Percentiles rank a stretch among this genome's conserved stretches.
Conservation (phyloP, 2,888 invertebrate genomes). For the Nomada ruficornis region DNA sequence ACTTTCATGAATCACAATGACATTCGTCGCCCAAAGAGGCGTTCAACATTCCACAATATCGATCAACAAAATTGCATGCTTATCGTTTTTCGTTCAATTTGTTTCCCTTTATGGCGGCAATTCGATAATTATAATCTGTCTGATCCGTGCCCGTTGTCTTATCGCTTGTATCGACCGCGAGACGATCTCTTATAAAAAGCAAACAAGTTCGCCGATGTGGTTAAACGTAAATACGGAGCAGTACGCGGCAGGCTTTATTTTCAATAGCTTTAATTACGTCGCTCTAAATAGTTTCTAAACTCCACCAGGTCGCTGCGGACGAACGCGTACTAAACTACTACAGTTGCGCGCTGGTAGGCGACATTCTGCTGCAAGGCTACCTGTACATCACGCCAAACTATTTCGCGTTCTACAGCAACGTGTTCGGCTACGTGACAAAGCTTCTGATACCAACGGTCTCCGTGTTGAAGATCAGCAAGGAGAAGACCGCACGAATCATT, state of each 20-base stretch:
- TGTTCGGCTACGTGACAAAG: conserved; percentile 97
- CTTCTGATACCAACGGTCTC: conserved; percentile 94
- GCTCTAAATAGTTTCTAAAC: background rate
- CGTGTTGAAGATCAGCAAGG: conserved; percentile 95
- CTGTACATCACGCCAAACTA: conserved; percentile 97
- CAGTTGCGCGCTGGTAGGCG: conserved; percentile 96
- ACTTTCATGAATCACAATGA: background rate
- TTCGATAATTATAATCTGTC: background rate
- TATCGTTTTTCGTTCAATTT: no score
- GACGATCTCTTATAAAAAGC: background rate
- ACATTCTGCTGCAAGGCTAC: conserved; percentile 96
- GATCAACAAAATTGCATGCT: no score
- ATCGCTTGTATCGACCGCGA: background rate
- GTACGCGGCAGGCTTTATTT: background rate
- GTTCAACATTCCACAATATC: no score
- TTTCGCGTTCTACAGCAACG: conserved; percentile 98
- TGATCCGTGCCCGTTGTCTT: background rate
- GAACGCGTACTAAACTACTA: conserved; percentile 96
- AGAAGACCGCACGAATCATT: conserved; percentile 96
- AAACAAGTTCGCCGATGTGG: background rate
- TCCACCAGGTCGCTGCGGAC: conserved; percentile 88
- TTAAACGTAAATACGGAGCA: background rate
- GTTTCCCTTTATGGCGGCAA: background rate
- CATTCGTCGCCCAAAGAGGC: background rate
- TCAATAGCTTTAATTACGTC: background rate